These are phyloP conservation scores for Mythimna loreyi DNA, from an alignment of 2,888 invertebrate genomes.

Conservation along the genomic window DNA sequence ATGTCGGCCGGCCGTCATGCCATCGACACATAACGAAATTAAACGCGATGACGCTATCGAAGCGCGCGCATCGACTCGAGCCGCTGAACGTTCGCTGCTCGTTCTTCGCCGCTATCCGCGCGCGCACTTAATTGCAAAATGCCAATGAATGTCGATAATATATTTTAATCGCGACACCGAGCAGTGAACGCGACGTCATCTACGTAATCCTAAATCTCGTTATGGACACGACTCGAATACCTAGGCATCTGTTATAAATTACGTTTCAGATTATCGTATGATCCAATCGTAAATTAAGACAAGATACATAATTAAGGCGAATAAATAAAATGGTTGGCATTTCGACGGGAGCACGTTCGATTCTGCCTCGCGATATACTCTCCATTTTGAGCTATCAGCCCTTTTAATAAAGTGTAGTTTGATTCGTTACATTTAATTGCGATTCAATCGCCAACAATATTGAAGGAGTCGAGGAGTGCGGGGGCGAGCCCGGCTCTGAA, in stretches of 20 bases:
- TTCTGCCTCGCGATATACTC: constrained; percentile 81
- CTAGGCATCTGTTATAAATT: constrained; percentile 90
- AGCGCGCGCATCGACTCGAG: constrained; percentile 80
- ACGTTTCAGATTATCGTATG: constrained; percentile 90
- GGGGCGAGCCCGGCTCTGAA: constrained; percentile 89
- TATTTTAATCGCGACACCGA: constrained; percentile 83
- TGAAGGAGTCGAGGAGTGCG: constrained; percentile 87
- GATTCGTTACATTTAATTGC: constrained; percentile 89
- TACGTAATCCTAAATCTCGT: constrained; percentile 89
- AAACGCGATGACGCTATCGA: constrained; percentile 89
- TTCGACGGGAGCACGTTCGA: constrained; percentile 90
- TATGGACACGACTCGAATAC: constrained; percentile 89
- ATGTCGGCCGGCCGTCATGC: constrained; percentile 87
- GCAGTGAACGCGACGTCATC: constrained; percentile 80
- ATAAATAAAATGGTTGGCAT: constrained; percentile 91
- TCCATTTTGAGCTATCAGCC: constrained; percentile 89
- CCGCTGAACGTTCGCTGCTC: constrained; percentile 62
- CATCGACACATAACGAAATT: constrained; percentile 88
- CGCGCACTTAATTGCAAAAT: constrained; percentile 87
- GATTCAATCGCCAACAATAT: constrained; percentile 90
- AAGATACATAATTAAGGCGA: constrained; percentile 91
- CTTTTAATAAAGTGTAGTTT: constrained; percentile 90
- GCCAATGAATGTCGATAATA: constrained; percentile 88
- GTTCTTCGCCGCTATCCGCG: constrained; percentile 74
- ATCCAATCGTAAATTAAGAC: constrained; percentile 91